Conservation (phyloP, 2,113 vertebrate species). For the Scophthalmus maximus region DNA sequence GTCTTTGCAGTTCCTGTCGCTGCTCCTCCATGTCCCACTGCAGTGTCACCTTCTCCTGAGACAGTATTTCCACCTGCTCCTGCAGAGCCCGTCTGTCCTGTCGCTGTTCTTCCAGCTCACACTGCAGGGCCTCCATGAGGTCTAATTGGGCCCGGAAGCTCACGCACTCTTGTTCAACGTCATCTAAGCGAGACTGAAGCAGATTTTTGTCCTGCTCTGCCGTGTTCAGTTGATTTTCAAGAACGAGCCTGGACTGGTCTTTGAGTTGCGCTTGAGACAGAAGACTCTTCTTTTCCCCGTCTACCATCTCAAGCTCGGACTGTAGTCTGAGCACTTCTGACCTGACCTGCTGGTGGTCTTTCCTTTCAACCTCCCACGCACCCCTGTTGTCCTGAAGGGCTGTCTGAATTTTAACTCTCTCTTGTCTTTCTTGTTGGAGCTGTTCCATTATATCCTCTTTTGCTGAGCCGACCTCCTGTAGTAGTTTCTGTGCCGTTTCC, state of each 20-base stretch:
- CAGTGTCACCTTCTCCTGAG: slow-evolving; percentile 75
- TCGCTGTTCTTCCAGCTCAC: slow-evolving; percentile 41
- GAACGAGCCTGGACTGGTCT: slow-evolving; percentile 32
- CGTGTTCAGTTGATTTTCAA: slow-evolving; percentile 31
- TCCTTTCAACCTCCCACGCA: slow-evolving; percentile 54
- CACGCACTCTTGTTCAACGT: slow-evolving; percentile 22
- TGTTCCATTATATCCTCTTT: slow-evolving; percentile 40
- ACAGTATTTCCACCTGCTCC: slow-evolving; percentile 60
- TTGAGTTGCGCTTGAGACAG: slow-evolving; percentile 52
- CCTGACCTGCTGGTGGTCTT: slow-evolving; percentile 54
- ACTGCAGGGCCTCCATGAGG: slow-evolving; percentile 15
- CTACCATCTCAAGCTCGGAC: slow-evolving; percentile 37
- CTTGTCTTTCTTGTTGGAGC: slow-evolving; percentile 55
- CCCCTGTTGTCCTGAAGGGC: slow-evolving; percentile 36
- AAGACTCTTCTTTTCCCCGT: slow-evolving; percentile 50
- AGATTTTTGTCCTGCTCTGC: slow-evolving; percentile 40
- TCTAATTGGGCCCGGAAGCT: slow-evolving; percentile 54
- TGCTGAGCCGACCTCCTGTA: slow-evolving; percentile 61
- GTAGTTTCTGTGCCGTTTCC: slow-evolving; percentile 29
- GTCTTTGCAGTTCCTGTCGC: slow-evolving; percentile 75
- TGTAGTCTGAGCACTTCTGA: slow-evolving; percentile 52
- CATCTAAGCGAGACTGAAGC: slow-evolving; percentile 46
- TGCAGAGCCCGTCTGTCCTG: slow-evolving; percentile 50
- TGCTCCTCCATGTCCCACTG: slow-evolving; percentile 83
- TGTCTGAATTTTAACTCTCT: slow-evolving; percentile 46